These are phyloP conservation scores for Vidua macroura DNA, from an alignment of 2,113 vertebrate genomes.

Conservation along the genomic window DNA sequence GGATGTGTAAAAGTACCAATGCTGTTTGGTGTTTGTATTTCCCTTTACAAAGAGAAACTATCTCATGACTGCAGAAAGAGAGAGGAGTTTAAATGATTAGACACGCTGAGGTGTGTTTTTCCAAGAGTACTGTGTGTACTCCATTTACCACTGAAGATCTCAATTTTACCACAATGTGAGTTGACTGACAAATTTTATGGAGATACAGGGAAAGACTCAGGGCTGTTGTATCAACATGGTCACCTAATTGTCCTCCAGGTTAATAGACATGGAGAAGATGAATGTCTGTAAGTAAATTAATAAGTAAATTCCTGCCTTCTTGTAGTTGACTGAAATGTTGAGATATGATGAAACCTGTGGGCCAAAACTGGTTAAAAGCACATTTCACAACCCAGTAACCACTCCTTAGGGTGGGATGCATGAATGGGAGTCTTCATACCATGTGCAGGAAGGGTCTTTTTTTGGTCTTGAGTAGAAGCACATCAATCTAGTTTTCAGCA, in stretches of 20 bases:
- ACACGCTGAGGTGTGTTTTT: background rate
- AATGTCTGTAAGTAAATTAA: background rate
- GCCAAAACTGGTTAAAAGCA: background rate
- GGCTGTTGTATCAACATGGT: background rate
- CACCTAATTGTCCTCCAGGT: background rate
- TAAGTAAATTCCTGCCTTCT: background rate
- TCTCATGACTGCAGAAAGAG: background rate
- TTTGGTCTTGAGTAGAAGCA: background rate
- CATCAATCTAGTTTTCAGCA: background rate
- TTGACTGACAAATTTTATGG: background rate
- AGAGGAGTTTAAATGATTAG: background rate
- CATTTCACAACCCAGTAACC: background rate
- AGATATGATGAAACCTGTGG: background rate
- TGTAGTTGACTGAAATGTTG: background rate
- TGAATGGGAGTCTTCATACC: background rate
- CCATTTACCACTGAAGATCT: background rate
- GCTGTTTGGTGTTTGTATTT: background rate
- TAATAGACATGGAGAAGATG: background rate
- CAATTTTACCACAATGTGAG: background rate
- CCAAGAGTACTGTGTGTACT: background rate
- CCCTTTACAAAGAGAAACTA: background rate
- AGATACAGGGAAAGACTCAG: background rate
- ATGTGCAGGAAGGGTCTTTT: background rate
- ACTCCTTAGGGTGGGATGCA: background rate
- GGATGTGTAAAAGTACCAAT: background rate